These are phyloP conservation scores for Asarcornis scutulata DNA, from an alignment of 2,113 vertebrate genomes.

Conservation along the genomic window DNA sequence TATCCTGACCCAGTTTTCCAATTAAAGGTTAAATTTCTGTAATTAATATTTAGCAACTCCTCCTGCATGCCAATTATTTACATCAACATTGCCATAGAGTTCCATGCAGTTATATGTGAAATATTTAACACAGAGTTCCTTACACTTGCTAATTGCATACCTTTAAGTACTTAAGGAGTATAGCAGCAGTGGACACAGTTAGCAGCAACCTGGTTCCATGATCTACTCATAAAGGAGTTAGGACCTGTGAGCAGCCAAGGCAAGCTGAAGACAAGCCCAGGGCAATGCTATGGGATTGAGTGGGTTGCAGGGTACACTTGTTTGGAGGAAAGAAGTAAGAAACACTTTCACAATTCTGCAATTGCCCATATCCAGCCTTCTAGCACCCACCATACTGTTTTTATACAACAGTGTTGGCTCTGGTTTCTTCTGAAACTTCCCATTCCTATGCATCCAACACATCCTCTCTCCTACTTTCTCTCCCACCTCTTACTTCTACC, in stretches of 20 bases:
- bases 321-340: not conserved
- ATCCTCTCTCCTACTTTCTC: not conserved
- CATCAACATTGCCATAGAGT: not conserved
- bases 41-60: not conserved
- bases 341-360: not conserved
- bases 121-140: too few relatives aligned
- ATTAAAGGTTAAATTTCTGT: not conserved
- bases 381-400: not conserved
- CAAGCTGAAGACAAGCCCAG: accelerated
- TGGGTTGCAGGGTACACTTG: accelerated
- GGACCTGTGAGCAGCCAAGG: not conserved
- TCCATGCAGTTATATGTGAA: not conserved
- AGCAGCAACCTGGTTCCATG: not conserved
- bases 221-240: not conserved
- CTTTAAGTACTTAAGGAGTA: not conserved
- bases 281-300: accelerated
- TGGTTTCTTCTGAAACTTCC: not conserved
- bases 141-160: not conserved
- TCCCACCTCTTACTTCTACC: not conserved
- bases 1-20: not conserved
- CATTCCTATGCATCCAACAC: not conserved
- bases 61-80: not conserved
- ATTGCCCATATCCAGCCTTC: too few relatives aligned
- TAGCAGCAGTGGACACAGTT: not conserved
- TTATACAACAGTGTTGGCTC: accelerated